Evolutionary conservation across 2,797 vertebrate species (phyloP), one percentile per base, ranked within the genome.

Genomic region (Hemibagrus guttatus): DNA sequence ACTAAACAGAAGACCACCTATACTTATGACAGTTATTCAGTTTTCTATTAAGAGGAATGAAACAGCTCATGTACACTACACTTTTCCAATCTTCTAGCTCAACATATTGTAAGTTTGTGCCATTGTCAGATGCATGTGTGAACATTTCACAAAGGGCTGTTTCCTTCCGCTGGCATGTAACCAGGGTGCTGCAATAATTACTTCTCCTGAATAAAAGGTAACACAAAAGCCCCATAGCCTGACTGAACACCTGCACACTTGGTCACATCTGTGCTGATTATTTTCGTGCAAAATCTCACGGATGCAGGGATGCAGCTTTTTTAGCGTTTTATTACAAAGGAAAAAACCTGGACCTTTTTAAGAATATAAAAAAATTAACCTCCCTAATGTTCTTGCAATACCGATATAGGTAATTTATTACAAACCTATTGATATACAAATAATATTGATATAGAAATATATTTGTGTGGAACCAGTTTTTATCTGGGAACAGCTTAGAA

Each of bases 81-180:
- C 39, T 66, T 83, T 85, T 85, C 16, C 9, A 79, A 76, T 31
- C 66, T 85, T 78, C 54, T 71, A 64, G 64, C 74, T 75, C 75
- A 63, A 84, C 84, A 85, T 87, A 28, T 86, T 85, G 54, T 81
- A 85, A 83, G 19, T 84, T 81, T 74, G 52, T 88, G 72, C 81
- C 84, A 85, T 88, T 88, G 87, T 52, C 72, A 61, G 49, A 75
- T 23, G 42, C 71, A 75, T 88, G 59, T 85, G 87, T 39, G 21
- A 86, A 71, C 54, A 82, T 52, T 88, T 90, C 79, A 86, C 76
- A 88, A 84, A 85, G 71, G 52, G 78, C 81, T 64, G 83, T 84
- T 87, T 87, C 58, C 72, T 74, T 83, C 71, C 58, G 31, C 58
- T 72, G 75, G 82, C 46, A 83, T 12, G 42, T 21, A 49, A 58